Percentiles rank a stretch among this genome's conserved stretches.
phyloP scores from a whole-genome alignment of 35 echinoderm and acorn worm genomes.

The Lytechinus variegatus region DNA sequence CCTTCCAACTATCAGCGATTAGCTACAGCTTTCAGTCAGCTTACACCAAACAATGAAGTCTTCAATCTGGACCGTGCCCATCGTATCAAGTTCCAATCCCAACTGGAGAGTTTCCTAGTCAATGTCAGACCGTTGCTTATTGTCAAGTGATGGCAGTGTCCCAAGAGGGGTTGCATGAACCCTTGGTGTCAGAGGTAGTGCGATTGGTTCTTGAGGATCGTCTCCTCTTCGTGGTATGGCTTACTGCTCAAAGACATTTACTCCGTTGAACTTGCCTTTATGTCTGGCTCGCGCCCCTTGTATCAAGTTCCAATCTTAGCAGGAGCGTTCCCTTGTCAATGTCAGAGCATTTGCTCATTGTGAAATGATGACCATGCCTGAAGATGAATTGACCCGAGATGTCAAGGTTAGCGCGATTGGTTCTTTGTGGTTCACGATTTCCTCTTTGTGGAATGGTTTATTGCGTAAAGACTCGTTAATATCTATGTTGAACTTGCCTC shows the following conservation, averaged over 20 bases:
- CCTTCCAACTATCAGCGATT: slow-evolving; percentile 25
- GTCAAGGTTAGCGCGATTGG: no score
- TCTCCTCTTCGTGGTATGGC: no score
- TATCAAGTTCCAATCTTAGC: no score
- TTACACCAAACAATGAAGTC: not conserved
- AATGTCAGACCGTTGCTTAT: slow-evolving; percentile 24
- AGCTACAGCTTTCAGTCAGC: slow-evolving; percentile 22
- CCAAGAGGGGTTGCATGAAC: not conserved
- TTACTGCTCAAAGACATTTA: no score
- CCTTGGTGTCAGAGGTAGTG: not conserved
- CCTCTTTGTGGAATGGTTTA: no score
- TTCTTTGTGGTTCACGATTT: no score
- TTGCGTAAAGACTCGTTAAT: no score
- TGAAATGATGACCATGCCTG: slow-evolving; percentile 1
- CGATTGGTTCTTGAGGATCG: no score
- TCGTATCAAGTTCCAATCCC: slow-evolving; percentile 29
- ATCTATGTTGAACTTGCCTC: no score
- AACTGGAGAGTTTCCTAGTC: slow-evolving; percentile 26
- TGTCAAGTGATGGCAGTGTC: not conserved
- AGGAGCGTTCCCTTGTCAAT: not conserved
- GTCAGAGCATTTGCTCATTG: not conserved
- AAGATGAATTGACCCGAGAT: no score
- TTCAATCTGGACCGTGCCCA: slow-evolving; percentile 25
- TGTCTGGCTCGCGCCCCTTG: not conserved
- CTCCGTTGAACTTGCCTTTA: not conserved